Evolutionary conservation across 2,888 invertebrate genomes (phyloP), one percentile per base, ranked within the genome.

Genomic region (Agrochola lychnidis): DNA sequence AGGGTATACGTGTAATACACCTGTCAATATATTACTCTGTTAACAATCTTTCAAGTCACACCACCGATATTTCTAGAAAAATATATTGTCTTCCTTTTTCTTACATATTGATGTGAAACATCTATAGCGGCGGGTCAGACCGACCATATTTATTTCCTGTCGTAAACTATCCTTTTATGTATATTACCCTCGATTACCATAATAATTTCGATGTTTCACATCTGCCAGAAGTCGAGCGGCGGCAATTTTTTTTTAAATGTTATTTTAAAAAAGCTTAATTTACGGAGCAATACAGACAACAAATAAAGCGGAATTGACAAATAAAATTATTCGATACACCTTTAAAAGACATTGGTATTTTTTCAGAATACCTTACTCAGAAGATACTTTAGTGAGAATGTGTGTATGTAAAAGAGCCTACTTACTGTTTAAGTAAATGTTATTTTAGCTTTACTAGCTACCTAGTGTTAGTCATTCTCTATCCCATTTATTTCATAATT

Each of bases 401-500:
- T 12, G 5, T 22, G 12, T 12, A 9, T 45, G 4, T 75, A 56
- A 4, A 36, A 36, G 0, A 2, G 6, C 4, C 4, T n/a, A 36
- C 0, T 16, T 51, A 9, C 12, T 79, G 30, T n/a, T 51, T 6
- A 12, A 25, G 9, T 22, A 1, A 53, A 16, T 56, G 45, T 51
- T 16, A 48, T 71, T 12, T 25, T 22, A 25, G 19, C 4, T 22
- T 25, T 16, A 56, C 25, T 19, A 72, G 2, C 12, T 14, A 48
- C 9, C 7, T 22, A n/a, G 16, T 45, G 0, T 36, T 4, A 30
- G 25, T 30, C 9, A 30, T 51, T 45, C n/a, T 61, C 66, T 69
- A 4, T 86, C 22, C 36, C 62, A 51, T 68, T 67, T n/a, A n/a
- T 73, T 73, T 79, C 73, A 72, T 45, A 1, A 40, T 53, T 56